A percentile compares a stretch with the other conserved stretches of the same genome.
Evolutionary conservation across 2,797 vertebrate genomes (phyloP).

Genomic region (Propithecus perrieri): DNA sequence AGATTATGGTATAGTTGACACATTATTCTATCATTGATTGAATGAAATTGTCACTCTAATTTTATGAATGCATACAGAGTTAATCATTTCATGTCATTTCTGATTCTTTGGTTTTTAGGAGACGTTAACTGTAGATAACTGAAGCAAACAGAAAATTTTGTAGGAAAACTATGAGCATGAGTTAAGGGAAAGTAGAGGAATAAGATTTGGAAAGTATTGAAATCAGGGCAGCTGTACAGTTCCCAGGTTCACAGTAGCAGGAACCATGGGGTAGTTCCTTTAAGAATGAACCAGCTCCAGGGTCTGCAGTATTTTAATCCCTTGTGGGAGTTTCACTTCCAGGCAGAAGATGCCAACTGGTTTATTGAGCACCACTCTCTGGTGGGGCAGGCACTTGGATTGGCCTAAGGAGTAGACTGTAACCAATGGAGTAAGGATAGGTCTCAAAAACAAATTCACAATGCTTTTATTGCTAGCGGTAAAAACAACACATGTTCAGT

Average conservation of each 20-base stretch:
- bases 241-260: not conserved
- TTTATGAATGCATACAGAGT: not conserved
- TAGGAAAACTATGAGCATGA: not conserved
- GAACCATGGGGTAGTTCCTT: not conserved
- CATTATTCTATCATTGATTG: not conserved
- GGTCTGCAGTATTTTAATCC: not conserved
- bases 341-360: not conserved
- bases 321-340: not conserved
- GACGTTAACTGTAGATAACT: not conserved
- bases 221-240: not conserved
- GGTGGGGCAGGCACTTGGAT: not conserved
- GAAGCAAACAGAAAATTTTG: not conserved
- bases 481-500: not conserved
- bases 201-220: not conserved
- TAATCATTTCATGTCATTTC: not conserved
- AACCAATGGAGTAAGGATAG: not conserved
- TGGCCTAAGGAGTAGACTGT: not conserved
- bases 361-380: not conserved
- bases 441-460: not conserved
- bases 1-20: not conserved
- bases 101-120: not conserved
- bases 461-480: not conserved
- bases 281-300: not conserved
- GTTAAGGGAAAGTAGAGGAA: not conserved
- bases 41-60: not conserved